These are phyloP conservation scores for Tachyglossus aculeatus DNA, from an alignment of 2,797 vertebrate species.

Conservation along the genomic window DNA sequence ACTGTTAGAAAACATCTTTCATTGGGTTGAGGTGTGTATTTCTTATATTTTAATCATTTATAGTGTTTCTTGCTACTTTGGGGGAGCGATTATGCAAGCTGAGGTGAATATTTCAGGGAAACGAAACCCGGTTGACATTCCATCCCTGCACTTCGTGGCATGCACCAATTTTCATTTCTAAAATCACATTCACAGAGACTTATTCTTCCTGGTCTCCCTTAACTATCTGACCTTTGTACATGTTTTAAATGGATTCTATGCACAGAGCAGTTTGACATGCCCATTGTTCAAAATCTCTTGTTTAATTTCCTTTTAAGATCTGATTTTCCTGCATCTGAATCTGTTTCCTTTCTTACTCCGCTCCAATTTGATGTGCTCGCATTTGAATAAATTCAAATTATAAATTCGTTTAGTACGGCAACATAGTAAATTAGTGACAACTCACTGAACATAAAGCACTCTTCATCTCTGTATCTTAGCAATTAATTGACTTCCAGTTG, in stretches of 20 bases:
- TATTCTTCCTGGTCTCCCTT: not conserved
- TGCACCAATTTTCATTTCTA: conserved; percentile 37
- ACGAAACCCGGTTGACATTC: conserved; percentile 45
- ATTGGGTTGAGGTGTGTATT: conserved; percentile 5
- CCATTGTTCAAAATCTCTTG: conserved; percentile 4
- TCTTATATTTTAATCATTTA: no score
- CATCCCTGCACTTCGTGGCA: conserved; percentile 9
- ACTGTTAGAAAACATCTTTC: conserved; percentile 21
- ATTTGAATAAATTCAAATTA: conserved; percentile 29
- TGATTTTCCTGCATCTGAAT: not conserved
- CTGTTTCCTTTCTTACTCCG: conserved; percentile 21
- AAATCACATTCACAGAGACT: conserved; percentile 26
- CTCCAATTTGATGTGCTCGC: conserved; percentile 1
- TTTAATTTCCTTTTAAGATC: not conserved
- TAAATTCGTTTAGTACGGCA: conserved; percentile 22
- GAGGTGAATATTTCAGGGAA: conserved; percentile 52
- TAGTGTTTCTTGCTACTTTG: conserved; percentile 39
- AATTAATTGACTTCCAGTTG: conserved; percentile 24
- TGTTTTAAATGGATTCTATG: not conserved
- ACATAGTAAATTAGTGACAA: not conserved
- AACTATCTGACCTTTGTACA: not conserved
- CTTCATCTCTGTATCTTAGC: conserved; percentile 29
- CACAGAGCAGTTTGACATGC: not conserved
- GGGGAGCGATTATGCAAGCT: conserved; percentile 46
- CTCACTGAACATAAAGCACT: conserved; percentile 10